Conservation (phyloP, 2,888 invertebrate species). For the Luperina testacea region DNA sequence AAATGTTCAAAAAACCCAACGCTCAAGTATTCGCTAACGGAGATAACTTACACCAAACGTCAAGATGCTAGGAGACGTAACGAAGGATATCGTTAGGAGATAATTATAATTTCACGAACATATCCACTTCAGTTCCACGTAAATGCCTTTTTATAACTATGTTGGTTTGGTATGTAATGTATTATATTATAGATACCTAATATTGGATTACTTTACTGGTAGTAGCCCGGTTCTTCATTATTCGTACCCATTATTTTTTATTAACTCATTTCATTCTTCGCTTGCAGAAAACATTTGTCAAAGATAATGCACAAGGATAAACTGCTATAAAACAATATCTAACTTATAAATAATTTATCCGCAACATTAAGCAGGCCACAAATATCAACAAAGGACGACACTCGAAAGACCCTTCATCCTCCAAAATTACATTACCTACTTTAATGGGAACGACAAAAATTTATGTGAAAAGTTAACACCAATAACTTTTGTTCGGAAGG, state of each 20-base stretch:
- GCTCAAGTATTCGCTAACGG: background rate
- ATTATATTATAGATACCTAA: background rate
- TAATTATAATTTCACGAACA: slow-evolving; percentile 66
- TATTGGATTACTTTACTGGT: background rate
- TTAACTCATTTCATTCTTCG: background rate
- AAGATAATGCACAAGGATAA: slow-evolving; percentile 16
- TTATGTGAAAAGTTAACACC: slow-evolving; percentile 84
- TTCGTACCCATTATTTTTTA: too few species aligned
- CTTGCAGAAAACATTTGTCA: slow-evolving; percentile 16
- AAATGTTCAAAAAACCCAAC: too few species aligned
- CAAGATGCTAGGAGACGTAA: slow-evolving; percentile 47
- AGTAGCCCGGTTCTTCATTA: background rate
- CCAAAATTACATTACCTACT: slow-evolving; percentile 77
- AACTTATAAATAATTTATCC: slow-evolving; percentile 34
- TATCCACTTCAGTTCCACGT: slow-evolving; percentile 40
- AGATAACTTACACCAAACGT: slow-evolving; percentile 39
- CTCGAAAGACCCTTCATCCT: slow-evolving; percentile 60
- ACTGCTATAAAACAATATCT: slow-evolving; percentile 12
- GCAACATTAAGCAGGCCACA: slow-evolving; percentile 32
- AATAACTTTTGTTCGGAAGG: slow-evolving; percentile 68
- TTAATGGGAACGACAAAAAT: slow-evolving; percentile 84
- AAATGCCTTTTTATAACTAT: slow-evolving; percentile 44
- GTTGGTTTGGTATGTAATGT: background rate
- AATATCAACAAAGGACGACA: slow-evolving; percentile 56
- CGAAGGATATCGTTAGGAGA: slow-evolving; percentile 59